Conservation (phyloP, 2,113 vertebrate genomes). For the Merops nubicus region DNA sequence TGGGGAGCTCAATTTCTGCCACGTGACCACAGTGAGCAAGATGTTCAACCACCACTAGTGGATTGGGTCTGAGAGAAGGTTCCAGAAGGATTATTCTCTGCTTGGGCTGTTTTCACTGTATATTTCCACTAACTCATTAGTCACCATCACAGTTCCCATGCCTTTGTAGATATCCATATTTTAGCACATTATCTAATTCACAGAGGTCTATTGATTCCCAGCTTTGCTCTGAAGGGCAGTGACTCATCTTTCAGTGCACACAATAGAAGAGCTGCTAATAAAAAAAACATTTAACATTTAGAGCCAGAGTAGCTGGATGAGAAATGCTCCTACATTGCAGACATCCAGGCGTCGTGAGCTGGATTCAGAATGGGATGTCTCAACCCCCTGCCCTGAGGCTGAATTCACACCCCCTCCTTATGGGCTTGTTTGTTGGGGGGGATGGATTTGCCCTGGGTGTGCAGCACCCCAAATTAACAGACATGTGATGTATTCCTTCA, state of each 20-base stretch:
- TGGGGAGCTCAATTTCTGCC: background rate
- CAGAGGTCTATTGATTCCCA: slow-evolving; percentile 6
- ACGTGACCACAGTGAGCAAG: fast-evolving
- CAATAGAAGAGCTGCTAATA: background rate
- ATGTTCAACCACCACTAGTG: background rate
- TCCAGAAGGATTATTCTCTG: background rate
- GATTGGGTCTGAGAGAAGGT: background rate
- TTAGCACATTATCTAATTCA: background rate
- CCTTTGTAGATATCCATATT: background rate
- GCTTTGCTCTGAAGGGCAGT: slow-evolving; percentile 36
- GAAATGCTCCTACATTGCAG: background rate
- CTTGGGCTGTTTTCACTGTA: background rate
- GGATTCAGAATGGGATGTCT: background rate
- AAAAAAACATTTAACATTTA: slow-evolving; percentile 6
- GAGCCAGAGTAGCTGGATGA: background rate
- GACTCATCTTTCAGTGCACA: slow-evolving; percentile 36
- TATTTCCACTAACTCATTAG: background rate
- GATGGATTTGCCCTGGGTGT: background rate
- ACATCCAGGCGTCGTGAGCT: background rate
- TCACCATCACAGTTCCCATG: background rate
- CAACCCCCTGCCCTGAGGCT: background rate
- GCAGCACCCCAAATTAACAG: fast-evolving
- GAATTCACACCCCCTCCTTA: fast-evolving
- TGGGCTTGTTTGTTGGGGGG: fast-evolving
- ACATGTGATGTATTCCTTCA: fast-evolving